Evolutionary conservation across 1,140 invertebrate species (phyloP).

Genomic region (Venturia canescens): DNA sequence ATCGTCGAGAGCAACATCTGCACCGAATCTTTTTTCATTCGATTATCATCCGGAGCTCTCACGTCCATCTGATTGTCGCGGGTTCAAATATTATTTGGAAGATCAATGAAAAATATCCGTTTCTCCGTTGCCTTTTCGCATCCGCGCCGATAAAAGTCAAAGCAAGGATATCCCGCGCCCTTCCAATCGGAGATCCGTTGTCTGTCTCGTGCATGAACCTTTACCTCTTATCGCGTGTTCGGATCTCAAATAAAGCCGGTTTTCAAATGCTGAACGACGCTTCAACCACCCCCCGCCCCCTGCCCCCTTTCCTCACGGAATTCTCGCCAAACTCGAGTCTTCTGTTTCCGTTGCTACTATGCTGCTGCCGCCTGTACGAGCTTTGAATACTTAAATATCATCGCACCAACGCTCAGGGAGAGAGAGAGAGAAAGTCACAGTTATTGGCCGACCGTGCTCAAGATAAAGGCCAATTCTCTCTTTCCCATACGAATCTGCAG

Average conservation of each 20-base stretch:
- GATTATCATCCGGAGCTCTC: too few species aligned
- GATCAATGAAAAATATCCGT: too few species aligned
- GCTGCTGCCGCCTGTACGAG: background rate
- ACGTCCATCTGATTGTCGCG: too few species aligned
- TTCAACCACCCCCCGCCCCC: background rate
- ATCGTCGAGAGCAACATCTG: too few species aligned
- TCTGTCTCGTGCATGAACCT: too few species aligned
- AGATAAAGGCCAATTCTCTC: too few species aligned
- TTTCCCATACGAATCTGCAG: too few species aligned
- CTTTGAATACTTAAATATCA: background rate
- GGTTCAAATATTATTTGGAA: too few species aligned
- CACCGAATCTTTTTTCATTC: too few species aligned
- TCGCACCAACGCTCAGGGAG: background rate
- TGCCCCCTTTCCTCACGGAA: background rate
- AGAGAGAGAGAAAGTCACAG: background rate
- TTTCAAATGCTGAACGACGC: constrained; percentile 11
- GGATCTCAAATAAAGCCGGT: background rate
- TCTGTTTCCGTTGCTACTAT: background rate
- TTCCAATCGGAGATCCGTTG: background rate
- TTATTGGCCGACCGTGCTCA: background rate
- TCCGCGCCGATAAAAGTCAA: background rate
- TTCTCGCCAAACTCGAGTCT: background rate
- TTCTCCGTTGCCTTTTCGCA: background rate
- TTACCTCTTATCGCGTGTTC: background rate
- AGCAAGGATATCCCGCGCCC: background rate